Evolutionary conservation across 1,140 invertebrate species (phyloP), one percentile per base, ranked within the genome.

Genomic region (Ceratoteleas bidentatus): DNA sequence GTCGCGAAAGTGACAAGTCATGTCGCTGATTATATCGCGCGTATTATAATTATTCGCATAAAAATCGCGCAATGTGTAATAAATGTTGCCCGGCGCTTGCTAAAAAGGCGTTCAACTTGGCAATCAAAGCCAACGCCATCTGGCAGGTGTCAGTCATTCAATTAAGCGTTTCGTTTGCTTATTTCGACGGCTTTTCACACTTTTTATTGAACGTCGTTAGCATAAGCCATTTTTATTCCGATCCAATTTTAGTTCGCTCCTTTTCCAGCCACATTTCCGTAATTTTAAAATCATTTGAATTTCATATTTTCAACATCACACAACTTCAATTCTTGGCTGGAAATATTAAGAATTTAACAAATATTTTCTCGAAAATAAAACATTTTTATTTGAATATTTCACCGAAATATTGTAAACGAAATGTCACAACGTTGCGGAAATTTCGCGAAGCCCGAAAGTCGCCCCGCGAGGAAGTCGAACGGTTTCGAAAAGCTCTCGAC

Each of bases 1-100:
- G 74, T 82, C 80, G 52, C 76, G 47, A 84, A 80, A 73, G 50
- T 60, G 73, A 68, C n/a, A 47, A 73, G 62, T 84, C 82, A 84
- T 34, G 45, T 73, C 38, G 50, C 38, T 76, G 70, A 72, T 84
- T 84, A 68, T 79, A 47, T 56, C 72, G 56, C 45, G 40, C 7
- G 6, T 61, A 49, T 57, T 73, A 70, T 66, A 58, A 66, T 69
- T 77, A 64, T 70, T 61, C 61, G 24, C 33, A 45, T 43, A 58
- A 74, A 74, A 65, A 64, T 64, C 33, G 24, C 24, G 32, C 14
- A 56, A 62, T 73, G 40, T 53, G 60, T 61, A 60, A 53, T 70
- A 70, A 69, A 69, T 40, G 56, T 56, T 14, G 24, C 16, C 2
- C 13, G 45, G 40, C 33, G 32, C 24, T 24, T 24, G 24, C 24